Conservation (phyloP, 2,797 vertebrate genomes). For the Aselliscus stoliczkanus region DNA sequence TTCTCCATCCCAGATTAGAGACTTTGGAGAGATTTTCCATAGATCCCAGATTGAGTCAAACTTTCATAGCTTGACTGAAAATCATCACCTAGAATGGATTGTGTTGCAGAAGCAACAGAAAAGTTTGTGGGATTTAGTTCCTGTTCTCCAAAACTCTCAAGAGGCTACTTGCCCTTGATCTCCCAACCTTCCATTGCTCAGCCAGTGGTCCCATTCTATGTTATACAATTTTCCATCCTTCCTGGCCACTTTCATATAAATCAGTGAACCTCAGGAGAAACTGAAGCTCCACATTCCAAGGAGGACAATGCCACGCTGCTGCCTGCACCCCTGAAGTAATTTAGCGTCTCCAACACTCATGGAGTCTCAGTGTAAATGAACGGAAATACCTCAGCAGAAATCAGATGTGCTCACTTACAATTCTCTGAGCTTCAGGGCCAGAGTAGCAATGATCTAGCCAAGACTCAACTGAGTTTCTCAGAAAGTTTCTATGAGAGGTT, state of each 20-base stretch:
- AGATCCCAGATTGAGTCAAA: neutral
- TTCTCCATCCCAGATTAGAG: neutral
- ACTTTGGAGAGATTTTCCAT: neutral
- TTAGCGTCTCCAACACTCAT: neutral
- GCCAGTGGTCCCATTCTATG: neutral
- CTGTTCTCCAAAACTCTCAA: neutral
- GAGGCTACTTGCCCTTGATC: neutral
- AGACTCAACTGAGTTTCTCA: neutral
- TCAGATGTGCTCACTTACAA: neutral
- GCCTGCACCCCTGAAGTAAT: neutral
- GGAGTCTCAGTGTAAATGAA: neutral
- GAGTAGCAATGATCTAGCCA: neutral
- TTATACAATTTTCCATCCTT: neutral
- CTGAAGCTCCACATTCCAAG: neutral
- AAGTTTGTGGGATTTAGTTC: neutral
- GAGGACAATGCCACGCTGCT: neutral
- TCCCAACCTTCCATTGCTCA: neutral
- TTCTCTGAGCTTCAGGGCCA: neutral
- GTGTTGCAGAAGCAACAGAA: conserved; percentile 16
- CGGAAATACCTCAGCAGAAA: neutral
- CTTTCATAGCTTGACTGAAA: neutral
- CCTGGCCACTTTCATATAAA: neutral
- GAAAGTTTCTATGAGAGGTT: neutral
- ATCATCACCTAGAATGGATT: neutral
- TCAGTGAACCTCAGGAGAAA: neutral